Base-by-base conservation (phyloP, 2,797 vertebrate genomes). In the Helicolenus hilgendorfi region DNA sequence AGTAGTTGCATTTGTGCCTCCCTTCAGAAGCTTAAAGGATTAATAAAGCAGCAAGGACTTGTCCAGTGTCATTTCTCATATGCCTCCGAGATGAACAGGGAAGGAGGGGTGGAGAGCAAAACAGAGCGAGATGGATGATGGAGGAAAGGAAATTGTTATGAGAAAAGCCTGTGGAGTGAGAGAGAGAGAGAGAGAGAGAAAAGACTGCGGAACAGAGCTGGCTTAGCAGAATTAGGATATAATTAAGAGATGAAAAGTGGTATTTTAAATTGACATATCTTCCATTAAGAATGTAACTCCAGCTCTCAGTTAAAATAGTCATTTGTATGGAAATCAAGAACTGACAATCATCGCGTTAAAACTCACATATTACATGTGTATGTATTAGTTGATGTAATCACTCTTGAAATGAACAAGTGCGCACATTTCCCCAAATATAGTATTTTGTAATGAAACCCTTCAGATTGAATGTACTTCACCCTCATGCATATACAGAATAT, bases 11-110 rank as follows among this genome's bases (percentile, higher is more conserved):
- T 95, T 83, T 92, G 91, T 74, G 86, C 77, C 85, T 93, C 90
- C 85, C 86, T 82, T 70, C 82, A 91, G 90, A 92, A 93, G 93
- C 94, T 94, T 93, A 96, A 94, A 93, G 91, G 94, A 95, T 95
- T 95, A 95, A 94, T 94, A 94, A 93, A 92, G 91, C 92, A 91
- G 91, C 92, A 82, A 95, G 89, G 93, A 95, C 87, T 94, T 82
- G 92, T 92, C 93, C 91, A 90, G 92, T 93, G 88, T 91, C 92
- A 91, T 94, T 92, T 83, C 89, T 92, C 90, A 91, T 91, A 82
- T 94, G 91, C 88, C 83, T 95, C 81, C 29, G 88, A 95, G 89
- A 94, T 85, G 84, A 92, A 84, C 64, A 10, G 74, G 64, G 83
- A 82, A 82, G 60, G 79, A 76, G 65, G 83, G 75, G 68, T 14